These are phyloP conservation scores for Onychorhynchus coronatus DNA, from an alignment of 2,113 vertebrate genomes.

Conservation along the genomic window DNA sequence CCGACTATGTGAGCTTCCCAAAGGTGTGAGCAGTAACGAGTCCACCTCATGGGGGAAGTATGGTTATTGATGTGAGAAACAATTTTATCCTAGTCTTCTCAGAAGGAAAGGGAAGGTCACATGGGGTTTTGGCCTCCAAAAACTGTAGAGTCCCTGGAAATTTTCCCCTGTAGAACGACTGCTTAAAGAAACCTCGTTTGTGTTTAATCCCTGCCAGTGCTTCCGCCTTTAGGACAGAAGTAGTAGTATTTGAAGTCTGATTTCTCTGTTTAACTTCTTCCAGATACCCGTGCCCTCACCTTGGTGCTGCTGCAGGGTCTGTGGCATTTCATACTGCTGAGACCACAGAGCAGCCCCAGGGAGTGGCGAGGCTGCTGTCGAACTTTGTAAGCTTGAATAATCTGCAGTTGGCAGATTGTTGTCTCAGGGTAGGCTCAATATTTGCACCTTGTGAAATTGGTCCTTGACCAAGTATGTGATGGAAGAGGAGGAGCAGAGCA, in stretches of 20 bases:
- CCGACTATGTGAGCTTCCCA: fast-evolving
- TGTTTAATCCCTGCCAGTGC: background rate
- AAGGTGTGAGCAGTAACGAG: background rate
- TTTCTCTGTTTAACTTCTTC: background rate
- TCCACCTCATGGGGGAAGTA: fast-evolving
- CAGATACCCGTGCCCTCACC: fast-evolving
- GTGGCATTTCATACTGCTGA: background rate
- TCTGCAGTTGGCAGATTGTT: background rate
- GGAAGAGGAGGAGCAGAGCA: background rate
- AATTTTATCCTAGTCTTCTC: background rate
- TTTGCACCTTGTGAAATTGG: background rate
- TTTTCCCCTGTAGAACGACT: background rate
- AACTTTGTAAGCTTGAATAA: background rate
- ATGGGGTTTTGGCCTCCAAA: background rate
- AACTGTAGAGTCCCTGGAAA: background rate
- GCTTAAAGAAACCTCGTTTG: background rate
- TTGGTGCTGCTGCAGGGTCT: fast-evolving
- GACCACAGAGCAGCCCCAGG: fast-evolving
- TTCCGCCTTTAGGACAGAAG: background rate
- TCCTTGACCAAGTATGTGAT: background rate
- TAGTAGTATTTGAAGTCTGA: background rate
- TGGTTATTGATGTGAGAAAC: background rate
- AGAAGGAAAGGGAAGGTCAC: background rate
- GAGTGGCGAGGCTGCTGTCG: fast-evolving
- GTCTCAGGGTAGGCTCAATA: background rate